A percentile compares a stretch with the other conserved stretches of the same genome.
Evolutionary conservation across 2,888 invertebrate species (phyloP).

Genomic region (Drosophila sordidula): DNA sequence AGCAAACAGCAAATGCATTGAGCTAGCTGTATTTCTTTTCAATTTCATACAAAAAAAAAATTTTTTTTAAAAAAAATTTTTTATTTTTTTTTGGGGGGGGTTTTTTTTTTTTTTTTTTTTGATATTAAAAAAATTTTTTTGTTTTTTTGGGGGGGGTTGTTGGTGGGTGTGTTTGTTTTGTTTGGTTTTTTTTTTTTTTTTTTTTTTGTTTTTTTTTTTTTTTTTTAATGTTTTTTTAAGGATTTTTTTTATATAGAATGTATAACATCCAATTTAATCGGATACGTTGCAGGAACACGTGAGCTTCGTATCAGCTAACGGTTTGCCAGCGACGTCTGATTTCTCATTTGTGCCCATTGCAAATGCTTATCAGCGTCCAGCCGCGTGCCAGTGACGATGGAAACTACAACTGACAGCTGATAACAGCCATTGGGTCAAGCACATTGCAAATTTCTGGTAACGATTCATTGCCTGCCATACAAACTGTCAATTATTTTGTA

Average conservation of each 20-base stretch:
- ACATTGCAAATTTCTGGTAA: conserved; percentile 47
- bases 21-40: background rate
- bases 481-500: background rate
- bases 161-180: no score
- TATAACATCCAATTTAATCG: conserved; percentile 27
- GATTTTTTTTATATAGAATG: background rate
- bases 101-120: no score
- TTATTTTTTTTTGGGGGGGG: no score
- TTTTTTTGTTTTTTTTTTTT: no score
- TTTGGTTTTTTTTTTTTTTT: no score
- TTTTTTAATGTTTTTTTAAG: no score
- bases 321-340: conserved; percentile 46
- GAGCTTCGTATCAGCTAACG: conserved; percentile 56
- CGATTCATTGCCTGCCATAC: background rate
- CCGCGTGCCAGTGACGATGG: conserved; percentile 64
- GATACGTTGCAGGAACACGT: conserved; percentile 67
- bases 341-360: conserved; percentile 15
- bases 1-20: conserved; percentile 3
- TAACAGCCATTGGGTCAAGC: conserved; percentile 63
- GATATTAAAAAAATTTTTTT: no score
- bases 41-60: background rate
- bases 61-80: no score
- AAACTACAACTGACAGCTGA: conserved; percentile 44
- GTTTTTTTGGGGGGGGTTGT: no score
- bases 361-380: conserved; percentile 58